phyloP scores from a whole-genome alignment of 2,888 invertebrate species.

The Nesidiocoris tenuis region DNA sequence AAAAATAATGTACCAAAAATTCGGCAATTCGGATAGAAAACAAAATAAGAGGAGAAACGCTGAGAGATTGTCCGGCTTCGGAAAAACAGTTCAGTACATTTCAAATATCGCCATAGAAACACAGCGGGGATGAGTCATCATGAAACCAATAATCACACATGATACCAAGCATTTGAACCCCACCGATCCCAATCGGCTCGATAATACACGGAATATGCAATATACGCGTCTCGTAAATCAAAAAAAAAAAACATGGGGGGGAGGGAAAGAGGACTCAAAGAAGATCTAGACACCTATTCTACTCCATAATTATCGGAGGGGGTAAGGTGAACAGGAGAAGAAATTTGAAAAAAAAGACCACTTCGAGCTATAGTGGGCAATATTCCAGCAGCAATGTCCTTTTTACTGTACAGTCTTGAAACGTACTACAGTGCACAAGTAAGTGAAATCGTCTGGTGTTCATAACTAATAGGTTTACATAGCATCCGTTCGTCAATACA shows the following conservation, averaged over 20 bases:
- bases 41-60: too few species aligned
- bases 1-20: too few species aligned
- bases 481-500: conserved; percentile 43
- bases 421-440: conserved; percentile 46
- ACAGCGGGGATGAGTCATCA: too few species aligned
- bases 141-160: too few species aligned
- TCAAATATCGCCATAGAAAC: too few species aligned
- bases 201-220: background rate
- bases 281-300: conserved; percentile 29
- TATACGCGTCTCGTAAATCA: conserved; percentile 7
- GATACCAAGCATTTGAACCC: too few species aligned
- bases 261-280: conserved; percentile 12
- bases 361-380: conserved; percentile 47
- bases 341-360: conserved; percentile 38
- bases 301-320: conserved; percentile 18
- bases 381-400: conserved; percentile 38
- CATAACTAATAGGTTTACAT: conserved; percentile 22
- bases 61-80: too few species aligned
- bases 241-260: conserved; percentile 7
- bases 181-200: background rate
- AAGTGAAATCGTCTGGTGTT: conserved; percentile 13
- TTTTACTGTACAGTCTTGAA: conserved; percentile 44
- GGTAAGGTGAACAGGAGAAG: background rate
- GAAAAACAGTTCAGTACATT: too few species aligned
- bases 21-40: too few species aligned